Base-by-base conservation (phyloP, 2,888 invertebrate species). In the Cybosia mesomella region DNA sequence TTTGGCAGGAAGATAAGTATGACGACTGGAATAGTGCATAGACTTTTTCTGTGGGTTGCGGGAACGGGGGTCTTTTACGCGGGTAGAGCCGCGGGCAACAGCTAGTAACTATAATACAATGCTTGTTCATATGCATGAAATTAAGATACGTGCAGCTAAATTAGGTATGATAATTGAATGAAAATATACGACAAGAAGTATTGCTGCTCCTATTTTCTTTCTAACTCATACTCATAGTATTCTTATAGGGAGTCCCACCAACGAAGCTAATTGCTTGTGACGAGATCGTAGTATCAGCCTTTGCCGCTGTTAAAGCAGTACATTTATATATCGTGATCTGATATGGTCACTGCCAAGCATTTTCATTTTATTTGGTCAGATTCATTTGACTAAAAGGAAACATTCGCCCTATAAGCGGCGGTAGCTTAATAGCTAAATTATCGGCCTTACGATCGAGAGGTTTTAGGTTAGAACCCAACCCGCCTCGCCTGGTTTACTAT, bases 331-430 rank as follows among this genome's bases (percentile, higher is more conserved):
- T 49, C 49, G n/a, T 49, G 49, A 18, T n/a, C 49, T n/a, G n/a
- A 49, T 49, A n/a, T 49, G 49, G n/a, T n/a, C n/a, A n/a, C 49
- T 49, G 49, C 49, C 49, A 49, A 49, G 49, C n/a, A 49, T 49
- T 49, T 49, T 49, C n/a, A 9, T 49, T 49, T 49, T 49, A 49
- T 49, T 49, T 49, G 49, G 49, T 49, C n/a, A 49, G 18, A 49
- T 49, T 49, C 49, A 49, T n/a, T n/a, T n/a, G 49, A 49, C 9
- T 9, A 49, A 9, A 49, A 49, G n/a, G n/a, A 49, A 49, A 49
- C n/a, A 49, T 49, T 43, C 18, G 18, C 7, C 18, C n/a, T 49
- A 18, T 43, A 18, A 49, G 9, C 9, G 2, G 1, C 2, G 18
- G n/a, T 49, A 49, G 9, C n/a, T n/a, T n/a, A 18, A 13, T 18